These are phyloP conservation scores for Gadus macrocephalus DNA, from an alignment of 2,113 vertebrate genomes.

Conservation along the genomic window DNA sequence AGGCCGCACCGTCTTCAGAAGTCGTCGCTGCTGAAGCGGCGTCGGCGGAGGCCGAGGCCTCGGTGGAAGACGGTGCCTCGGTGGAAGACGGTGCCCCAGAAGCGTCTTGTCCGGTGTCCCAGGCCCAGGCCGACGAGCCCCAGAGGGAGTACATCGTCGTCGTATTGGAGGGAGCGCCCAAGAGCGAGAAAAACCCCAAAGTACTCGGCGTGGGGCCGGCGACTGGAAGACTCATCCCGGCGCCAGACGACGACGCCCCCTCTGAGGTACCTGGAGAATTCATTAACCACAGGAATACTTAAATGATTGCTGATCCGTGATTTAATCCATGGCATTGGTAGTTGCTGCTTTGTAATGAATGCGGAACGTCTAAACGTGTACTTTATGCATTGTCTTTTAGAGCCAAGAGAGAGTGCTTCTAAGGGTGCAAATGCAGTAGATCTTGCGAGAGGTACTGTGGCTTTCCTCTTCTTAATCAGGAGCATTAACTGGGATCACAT, in stretches of 20 bases:
- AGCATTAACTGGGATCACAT: too few relatives aligned
- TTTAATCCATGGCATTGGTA: not conserved
- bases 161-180: slow-evolving; percentile 64
- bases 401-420: slow-evolving; percentile 46
- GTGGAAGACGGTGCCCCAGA: not conserved
- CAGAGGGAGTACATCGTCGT: slow-evolving; percentile 66
- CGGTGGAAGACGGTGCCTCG: not conserved
- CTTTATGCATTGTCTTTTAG: slow-evolving; percentile 47
- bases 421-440: slow-evolving; percentile 67
- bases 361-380: slow-evolving; percentile 2
- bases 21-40: slow-evolving; percentile 1
- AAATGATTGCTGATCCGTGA: not conserved
- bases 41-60: not conserved
- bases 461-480: too few relatives aligned
- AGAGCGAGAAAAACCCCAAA: slow-evolving; percentile 57
- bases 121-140: slow-evolving; percentile 18
- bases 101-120: not conserved
- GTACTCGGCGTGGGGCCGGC: slow-evolving; percentile 63
- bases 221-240: slow-evolving; percentile 58
- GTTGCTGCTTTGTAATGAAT: not conserved
- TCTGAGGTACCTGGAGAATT: slow-evolving; percentile 47
- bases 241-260: slow-evolving; percentile 46
- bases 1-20: not conserved
- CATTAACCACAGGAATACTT: not conserved
- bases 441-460: slow-evolving; percentile 55